A percentile compares a stretch with the other conserved stretches of the same genome.
Evolutionary conservation across 2,797 vertebrate genomes (phyloP).

Genomic region (Lycodopsis pacificus): DNA sequence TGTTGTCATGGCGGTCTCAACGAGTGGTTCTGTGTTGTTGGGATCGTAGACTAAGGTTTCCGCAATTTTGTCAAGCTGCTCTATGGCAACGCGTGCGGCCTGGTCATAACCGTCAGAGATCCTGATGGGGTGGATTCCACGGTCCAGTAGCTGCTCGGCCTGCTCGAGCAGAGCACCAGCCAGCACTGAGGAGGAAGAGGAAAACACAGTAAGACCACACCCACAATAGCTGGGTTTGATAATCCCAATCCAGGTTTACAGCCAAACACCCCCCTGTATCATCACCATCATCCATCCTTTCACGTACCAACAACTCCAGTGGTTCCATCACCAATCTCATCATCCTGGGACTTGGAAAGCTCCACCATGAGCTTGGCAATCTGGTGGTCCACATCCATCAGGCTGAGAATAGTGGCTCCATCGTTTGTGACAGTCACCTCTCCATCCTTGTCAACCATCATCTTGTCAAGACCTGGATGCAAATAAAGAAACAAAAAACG

Average conservation of each 20-base stretch:
- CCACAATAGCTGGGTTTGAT: neutral
- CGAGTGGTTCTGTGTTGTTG: constrained; percentile 90
- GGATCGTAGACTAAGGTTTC: constrained; percentile 92
- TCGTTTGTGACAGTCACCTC: constrained; percentile 99
- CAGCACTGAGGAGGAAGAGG: constrained; percentile 83
- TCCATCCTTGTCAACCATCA: constrained; percentile 99
- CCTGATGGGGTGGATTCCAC: constrained; percentile 96
- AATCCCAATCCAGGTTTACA: neutral
- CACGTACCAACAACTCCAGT: constrained; percentile 97
- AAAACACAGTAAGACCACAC: neutral
- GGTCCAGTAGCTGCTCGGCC: constrained; percentile 94
- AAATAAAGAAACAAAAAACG: neutral
- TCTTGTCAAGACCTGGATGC: constrained; percentile 94
- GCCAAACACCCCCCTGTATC: accelerated
- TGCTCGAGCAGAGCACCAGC: constrained; percentile 95
- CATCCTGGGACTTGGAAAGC: constrained; percentile 98
- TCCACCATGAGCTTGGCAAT: constrained; percentile 99
- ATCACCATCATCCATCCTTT: neutral
- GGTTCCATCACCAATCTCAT: constrained; percentile 98
- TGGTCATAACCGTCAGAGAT: constrained; percentile 97
- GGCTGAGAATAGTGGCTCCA: constrained; percentile 95
- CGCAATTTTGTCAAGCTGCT: constrained; percentile 92
- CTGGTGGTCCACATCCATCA: constrained; percentile 99
- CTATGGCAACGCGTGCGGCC: constrained; percentile 91
- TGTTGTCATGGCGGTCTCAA: constrained; percentile 98